A percentile compares a stretch with the other conserved stretches of the same genome.
Conservation (phyloP, 2,797 vertebrate species). For the Pseudochirops corinnae region DNA sequence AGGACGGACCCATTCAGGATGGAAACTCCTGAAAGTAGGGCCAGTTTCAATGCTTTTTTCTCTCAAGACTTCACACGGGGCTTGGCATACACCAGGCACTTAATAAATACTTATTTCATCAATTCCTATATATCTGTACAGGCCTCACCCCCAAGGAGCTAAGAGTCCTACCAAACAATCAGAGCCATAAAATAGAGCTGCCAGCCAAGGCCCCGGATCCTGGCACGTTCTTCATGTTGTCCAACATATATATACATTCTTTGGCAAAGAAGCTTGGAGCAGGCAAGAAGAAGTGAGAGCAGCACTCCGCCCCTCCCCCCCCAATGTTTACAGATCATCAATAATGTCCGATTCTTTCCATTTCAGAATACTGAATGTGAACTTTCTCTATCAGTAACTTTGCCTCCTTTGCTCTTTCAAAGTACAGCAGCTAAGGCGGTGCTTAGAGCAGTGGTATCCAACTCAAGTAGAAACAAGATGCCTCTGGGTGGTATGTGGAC, state of each 20-base stretch:
- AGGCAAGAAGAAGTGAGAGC: neutral
- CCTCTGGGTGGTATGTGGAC: neutral
- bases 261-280: neutral
- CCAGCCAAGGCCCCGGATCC: neutral
- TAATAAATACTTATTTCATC: neutral
- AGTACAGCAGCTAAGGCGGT: neutral
- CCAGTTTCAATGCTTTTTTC: neutral
- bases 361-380: neutral
- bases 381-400: slow-evolving; percentile 14
- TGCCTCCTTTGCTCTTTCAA: neutral
- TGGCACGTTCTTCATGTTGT: neutral
- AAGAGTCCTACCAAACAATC: neutral
- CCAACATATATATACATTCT: neutral
- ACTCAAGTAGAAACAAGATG: neutral
- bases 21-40: neutral
- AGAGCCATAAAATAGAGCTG: neutral
- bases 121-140: neutral
- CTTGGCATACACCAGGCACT: neutral
- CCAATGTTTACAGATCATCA: neutral
- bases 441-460: neutral
- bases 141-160: neutral
- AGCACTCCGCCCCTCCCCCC: neutral
- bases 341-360: neutral
- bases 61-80: neutral
- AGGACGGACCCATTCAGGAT: neutral